phyloP scores from a whole-genome alignment of 2,888 invertebrate species.

The Mallateleia sp. region DNA sequence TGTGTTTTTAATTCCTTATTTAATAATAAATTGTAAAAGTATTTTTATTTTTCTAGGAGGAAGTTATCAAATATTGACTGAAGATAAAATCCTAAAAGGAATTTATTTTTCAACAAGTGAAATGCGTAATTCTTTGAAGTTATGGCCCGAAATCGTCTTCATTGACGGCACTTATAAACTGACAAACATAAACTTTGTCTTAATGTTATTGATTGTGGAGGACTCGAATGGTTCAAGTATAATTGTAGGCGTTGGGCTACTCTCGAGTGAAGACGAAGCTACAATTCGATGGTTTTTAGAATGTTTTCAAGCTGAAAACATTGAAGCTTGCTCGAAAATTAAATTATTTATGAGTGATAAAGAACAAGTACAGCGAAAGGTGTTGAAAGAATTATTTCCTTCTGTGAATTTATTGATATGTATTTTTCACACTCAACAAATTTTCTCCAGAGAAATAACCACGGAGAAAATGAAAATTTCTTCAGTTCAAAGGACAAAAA shows the following conservation, averaged over 20 bases:
- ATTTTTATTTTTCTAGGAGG: not conserved
- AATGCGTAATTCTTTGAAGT: not conserved
- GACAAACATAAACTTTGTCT: not conserved
- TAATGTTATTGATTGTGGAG: not conserved
- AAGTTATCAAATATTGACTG: not conserved
- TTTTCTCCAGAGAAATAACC: not conserved
- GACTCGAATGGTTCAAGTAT: not conserved
- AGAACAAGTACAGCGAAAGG: not conserved
- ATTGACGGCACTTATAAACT: not conserved
- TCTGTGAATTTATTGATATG: not conserved
- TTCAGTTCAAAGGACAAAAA: not conserved
- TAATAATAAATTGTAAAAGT: no score
- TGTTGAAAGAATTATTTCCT: conserved; percentile 10
- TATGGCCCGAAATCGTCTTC: conserved; percentile 28
- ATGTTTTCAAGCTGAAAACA: conserved; percentile 9
- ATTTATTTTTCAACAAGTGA: not conserved
- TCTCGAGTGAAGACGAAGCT: conserved; percentile 3
- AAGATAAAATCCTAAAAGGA: not conserved
- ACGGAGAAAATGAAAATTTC: conserved; percentile 8
- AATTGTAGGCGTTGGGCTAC: not conserved
- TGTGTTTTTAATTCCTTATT: no score
- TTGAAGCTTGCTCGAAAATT: not conserved
- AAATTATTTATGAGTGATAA: conserved; percentile 21
- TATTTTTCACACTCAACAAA: conserved; percentile 10
- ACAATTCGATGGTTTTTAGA: conserved; percentile 7